Conservation (phyloP, 2,113 vertebrate genomes). For the Aspiorhynchus laticeps region DNA sequence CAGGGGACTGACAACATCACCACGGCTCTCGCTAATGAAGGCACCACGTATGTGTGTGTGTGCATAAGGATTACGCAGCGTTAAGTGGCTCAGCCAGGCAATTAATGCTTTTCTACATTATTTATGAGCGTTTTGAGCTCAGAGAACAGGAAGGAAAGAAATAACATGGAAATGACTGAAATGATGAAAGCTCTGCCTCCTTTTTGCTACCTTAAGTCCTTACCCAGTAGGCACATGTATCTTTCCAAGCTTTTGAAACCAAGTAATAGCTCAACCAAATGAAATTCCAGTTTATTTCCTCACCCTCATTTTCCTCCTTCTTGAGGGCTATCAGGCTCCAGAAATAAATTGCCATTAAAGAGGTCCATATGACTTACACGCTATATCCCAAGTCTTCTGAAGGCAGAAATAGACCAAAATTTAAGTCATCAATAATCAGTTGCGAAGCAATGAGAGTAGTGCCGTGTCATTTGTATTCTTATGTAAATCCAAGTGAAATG, state of each 20-base stretch:
- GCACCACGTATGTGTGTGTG: not conserved
- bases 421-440: not conserved
- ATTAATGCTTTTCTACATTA: slow-evolving; percentile 64
- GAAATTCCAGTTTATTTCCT: not conserved
- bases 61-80: slow-evolving; percentile 37
- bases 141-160: slow-evolving; percentile 9
- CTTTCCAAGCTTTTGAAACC: not conserved
- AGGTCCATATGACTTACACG: not conserved
- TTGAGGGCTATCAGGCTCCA: not conserved
- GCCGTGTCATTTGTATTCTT: not conserved
- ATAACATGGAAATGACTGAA: slow-evolving; percentile 37
- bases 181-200: not conserved
- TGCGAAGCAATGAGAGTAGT: no score
- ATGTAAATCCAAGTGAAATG: not conserved
- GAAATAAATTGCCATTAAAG: not conserved
- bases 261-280: not conserved
- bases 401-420: not conserved
- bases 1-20: slow-evolving; percentile 53
- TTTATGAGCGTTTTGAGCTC: slow-evolving; percentile 49
- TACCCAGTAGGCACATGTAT: no score
- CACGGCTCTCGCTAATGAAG: slow-evolving; percentile 40
- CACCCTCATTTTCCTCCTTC: not conserved
- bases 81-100: slow-evolving; percentile 57
- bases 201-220: not conserved
- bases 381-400: not conserved